These are phyloP conservation scores for Nymphalis polychloros DNA, from an alignment of 2,888 invertebrate species.

Conservation along the genomic window DNA sequence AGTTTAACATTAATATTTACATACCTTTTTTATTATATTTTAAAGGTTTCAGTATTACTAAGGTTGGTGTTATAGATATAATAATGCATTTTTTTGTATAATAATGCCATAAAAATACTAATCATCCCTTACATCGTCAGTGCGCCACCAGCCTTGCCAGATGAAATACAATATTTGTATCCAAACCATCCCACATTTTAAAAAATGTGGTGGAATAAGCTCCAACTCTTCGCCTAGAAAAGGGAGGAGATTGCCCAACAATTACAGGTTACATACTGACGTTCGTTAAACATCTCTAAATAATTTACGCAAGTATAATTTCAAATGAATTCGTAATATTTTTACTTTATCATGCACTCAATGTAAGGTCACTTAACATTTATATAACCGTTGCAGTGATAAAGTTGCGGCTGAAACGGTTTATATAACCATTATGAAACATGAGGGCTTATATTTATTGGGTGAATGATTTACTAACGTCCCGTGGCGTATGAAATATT, in stretches of 20 bases:
- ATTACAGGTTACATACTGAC: no score
- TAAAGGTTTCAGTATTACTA: no score
- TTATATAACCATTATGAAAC: slow-evolving; percentile 57
- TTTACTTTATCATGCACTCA: neutral
- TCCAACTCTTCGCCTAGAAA: no score
- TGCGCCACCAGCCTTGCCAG: no score
- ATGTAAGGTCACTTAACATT: slow-evolving; percentile 51
- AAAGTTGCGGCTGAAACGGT: slow-evolving; percentile 53
- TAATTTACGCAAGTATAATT: neutral
- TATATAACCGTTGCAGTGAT: slow-evolving; percentile 53
- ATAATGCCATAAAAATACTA: no score
- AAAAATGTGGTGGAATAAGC: no score
- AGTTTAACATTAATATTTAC: neutral
- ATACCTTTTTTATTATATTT: slow-evolving; percentile 6
- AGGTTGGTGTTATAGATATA: neutral
- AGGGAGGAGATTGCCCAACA: no score
- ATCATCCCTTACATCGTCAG: no score
- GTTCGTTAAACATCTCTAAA: no score
- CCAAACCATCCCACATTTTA: no score
- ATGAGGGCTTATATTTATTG: slow-evolving; percentile 71
- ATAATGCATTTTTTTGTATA: no score
- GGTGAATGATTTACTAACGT: slow-evolving; percentile 60
- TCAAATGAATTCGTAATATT: neutral
- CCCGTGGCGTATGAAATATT: slow-evolving; percentile 23
- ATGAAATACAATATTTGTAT: no score